A percentile compares a stretch with the other conserved stretches of the same genome.
phyloP scores from a whole-genome alignment of 2,888 invertebrate species.

The Synanthedon myopaeformis region DNA sequence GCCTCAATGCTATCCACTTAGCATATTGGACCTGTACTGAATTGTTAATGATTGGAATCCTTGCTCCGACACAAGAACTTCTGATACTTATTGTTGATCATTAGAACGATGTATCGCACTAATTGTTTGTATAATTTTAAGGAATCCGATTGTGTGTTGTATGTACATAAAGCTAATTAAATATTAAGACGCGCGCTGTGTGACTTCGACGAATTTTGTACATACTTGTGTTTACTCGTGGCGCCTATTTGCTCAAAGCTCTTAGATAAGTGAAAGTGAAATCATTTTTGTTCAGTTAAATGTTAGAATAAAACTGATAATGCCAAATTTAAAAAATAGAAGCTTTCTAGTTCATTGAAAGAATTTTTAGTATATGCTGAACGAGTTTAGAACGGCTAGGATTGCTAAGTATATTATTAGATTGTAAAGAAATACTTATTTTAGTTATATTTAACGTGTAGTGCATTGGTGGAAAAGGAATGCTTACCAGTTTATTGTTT shows the following conservation, averaged over 20 bases:
- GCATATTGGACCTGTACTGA: conserved; percentile 15
- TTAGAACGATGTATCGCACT: conserved; percentile 46
- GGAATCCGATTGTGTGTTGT: conserved; percentile 34
- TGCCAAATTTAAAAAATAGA: conserved; percentile 9
- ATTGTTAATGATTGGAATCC: conserved; percentile 20
- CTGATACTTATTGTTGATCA: conserved; percentile 40
- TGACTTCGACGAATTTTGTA: conserved; percentile 35
- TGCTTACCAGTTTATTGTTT: no score
- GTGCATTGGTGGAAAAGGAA: background rate
- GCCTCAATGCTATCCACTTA: conserved; percentile 12
- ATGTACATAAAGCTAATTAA: conserved; percentile 18
- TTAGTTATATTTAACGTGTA: no score
- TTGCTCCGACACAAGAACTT: conserved; percentile 7
- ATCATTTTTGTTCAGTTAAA: background rate
- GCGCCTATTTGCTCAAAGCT: conserved; percentile 47
- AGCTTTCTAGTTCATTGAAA: conserved; percentile 11
- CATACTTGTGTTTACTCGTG: conserved; percentile 17
- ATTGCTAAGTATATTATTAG: background rate
- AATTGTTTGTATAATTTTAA: conserved; percentile 33
- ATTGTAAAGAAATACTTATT: no score
- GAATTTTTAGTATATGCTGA: conserved; percentile 12
- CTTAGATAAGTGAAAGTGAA: conserved; percentile 13
- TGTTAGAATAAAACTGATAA: background rate
- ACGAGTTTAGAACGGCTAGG: conserved; percentile 4
- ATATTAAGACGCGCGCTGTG: conserved; percentile 52